These are phyloP conservation scores for Falco novaeseelandiae DNA, from an alignment of 2,797 vertebrate genomes.

Conservation along the genomic window DNA sequence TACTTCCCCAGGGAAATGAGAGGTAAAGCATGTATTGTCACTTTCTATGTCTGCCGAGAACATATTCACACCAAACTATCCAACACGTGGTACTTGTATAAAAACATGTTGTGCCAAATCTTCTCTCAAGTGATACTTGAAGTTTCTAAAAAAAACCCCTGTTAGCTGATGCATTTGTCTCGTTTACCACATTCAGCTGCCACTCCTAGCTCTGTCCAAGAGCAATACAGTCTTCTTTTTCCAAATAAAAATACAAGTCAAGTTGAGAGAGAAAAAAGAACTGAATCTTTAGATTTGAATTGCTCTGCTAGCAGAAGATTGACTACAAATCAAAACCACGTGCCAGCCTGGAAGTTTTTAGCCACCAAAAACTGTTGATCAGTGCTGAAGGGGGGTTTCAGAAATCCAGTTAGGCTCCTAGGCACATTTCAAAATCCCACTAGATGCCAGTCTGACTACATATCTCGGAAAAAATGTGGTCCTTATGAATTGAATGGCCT, in stretches of 20 bases:
- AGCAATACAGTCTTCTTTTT: background rate
- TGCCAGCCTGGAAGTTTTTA: conserved; percentile 43
- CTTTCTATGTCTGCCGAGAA: background rate
- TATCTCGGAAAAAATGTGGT: conserved; percentile 20
- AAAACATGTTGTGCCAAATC: conserved; percentile 60
- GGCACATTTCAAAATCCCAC: conserved; percentile 50
- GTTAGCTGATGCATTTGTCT: conserved; percentile 49
- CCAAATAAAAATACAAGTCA: background rate
- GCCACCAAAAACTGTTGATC: conserved; percentile 12
- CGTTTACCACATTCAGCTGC: conserved; percentile 52
- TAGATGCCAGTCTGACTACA: conserved; percentile 62
- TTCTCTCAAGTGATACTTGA: conserved; percentile 55
- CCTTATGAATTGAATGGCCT: conserved; percentile 14
- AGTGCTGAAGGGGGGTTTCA: background rate
- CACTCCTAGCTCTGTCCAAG: conserved; percentile 41
- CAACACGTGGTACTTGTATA: conserved; percentile 37
- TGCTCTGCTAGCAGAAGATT: background rate
- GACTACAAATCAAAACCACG: conserved; percentile 57
- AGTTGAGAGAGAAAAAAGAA: background rate
- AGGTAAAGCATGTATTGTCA: conserved; percentile 21
- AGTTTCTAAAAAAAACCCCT: conserved; percentile 17
- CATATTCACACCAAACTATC: conserved; percentile 30
- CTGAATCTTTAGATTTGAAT: conserved; percentile 19
- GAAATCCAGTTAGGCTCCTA: conserved; percentile 12
- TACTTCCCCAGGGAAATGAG: background rate